Conservation (phyloP, 2,113 vertebrate species). For the Cyanocitta stelleri region DNA sequence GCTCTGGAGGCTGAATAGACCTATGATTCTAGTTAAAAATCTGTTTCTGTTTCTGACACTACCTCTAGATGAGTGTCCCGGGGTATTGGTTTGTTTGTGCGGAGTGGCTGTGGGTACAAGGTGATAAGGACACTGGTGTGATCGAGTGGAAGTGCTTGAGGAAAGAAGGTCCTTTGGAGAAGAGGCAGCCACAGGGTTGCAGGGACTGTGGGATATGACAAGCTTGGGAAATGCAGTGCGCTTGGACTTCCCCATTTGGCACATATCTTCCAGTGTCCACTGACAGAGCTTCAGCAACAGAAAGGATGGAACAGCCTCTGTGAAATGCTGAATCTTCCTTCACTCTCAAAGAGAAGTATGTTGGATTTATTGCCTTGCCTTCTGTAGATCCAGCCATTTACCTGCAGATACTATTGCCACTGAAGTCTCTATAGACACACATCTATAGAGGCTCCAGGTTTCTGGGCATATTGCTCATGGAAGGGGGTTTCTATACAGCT, state of each 20-base stretch:
- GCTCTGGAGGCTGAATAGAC: background rate
- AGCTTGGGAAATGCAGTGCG: background rate
- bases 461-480: background rate
- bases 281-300: background rate
- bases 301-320: background rate
- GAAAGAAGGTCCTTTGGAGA: background rate
- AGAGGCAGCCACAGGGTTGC: background rate
- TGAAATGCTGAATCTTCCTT: background rate
- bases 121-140: background rate
- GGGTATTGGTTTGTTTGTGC: background rate
- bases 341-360: background rate
- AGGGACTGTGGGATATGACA: rapidly evolving
- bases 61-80: background rate
- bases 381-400: background rate
- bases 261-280: background rate
- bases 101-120: background rate
- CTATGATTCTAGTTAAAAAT: background rate
- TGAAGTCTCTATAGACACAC: background rate
- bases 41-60: background rate
- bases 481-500: background rate
- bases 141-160: background rate
- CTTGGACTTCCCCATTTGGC: rapidly evolving
- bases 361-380: background rate
- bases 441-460: background rate
- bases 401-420: background rate